Percentiles rank a stretch among this genome's conserved stretches.
Conservation (phyloP, 2,797 vertebrate genomes). For the Pangasius macronema region DNA sequence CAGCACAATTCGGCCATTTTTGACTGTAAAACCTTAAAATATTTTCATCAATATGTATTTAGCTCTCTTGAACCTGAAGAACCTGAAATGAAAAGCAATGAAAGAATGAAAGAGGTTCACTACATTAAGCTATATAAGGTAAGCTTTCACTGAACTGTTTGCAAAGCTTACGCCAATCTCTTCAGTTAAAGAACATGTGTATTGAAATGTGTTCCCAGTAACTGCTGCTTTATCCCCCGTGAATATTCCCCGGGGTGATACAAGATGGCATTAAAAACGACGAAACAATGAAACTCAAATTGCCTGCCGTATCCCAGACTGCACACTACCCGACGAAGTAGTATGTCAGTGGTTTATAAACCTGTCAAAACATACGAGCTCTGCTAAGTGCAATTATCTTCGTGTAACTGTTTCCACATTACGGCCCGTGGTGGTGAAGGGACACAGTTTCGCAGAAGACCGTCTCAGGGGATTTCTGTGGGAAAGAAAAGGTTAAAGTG, state of each 20-base stretch:
- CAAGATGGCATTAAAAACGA: not conserved
- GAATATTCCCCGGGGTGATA: not conserved
- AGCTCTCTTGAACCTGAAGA: not conserved
- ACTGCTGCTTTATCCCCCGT: not conserved
- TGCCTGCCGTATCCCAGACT: not conserved
- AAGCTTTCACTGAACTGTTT: not conserved
- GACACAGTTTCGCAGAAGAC: not conserved
- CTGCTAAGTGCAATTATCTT: not conserved
- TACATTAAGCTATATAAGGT: not conserved
- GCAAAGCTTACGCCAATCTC: not conserved
- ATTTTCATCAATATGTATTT: not conserved
- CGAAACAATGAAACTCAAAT: not conserved
- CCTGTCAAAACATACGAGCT: not conserved
- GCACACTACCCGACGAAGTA: not conserved
- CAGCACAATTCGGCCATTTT: not conserved
- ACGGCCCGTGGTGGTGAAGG: not conserved
- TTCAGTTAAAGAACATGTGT: not conserved
- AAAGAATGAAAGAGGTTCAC: not conserved
- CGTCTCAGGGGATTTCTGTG: not conserved
- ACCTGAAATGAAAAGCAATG: not conserved
- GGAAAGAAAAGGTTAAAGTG: conserved; percentile 6
- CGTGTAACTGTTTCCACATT: too few species aligned
- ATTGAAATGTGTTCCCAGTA: not conserved
- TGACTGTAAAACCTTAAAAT: not conserved
- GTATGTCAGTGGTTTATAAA: not conserved